These are phyloP conservation scores for Sebastes hubbsi DNA, from an alignment of 2,797 vertebrate genomes.

Conservation along the genomic window DNA sequence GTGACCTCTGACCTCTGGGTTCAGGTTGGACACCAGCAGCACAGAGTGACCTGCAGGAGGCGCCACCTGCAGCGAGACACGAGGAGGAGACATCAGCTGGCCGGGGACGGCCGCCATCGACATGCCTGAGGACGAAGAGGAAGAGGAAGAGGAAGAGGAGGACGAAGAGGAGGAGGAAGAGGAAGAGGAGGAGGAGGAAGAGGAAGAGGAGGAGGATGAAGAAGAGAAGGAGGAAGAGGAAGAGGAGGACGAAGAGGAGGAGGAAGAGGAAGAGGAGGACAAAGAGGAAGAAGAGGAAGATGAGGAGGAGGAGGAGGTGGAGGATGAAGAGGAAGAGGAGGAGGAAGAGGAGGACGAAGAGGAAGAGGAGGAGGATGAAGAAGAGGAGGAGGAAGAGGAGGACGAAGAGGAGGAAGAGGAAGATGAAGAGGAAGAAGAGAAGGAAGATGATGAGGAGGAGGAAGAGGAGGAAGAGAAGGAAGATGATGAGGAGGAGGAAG, in stretches of 20 bases:
- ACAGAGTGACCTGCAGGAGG: conserved; percentile 88
- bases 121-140: conserved; percentile 33
- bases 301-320: too few relatives aligned
- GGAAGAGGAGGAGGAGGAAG: accelerated
- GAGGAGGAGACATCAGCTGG: conserved; percentile 85
- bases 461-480: too few relatives aligned
- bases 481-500: too few relatives aligned
- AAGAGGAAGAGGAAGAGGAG: not conserved
- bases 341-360: accelerated
- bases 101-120: conserved; percentile 77
- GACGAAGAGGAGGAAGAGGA: not conserved
- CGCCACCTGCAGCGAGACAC: conserved; percentile 77
- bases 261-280: not conserved
- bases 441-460: too few relatives aligned
- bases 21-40: conserved; percentile 94
- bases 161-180: accelerated
- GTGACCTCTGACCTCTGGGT: conserved; percentile 89
- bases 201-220: accelerated
- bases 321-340: accelerated
- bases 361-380: not conserved
- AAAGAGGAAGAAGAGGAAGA: accelerated
- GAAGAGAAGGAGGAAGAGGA: accelerated
- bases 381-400: not conserved
- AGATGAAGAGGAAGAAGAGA: too few relatives aligned
- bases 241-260: accelerated